Conservation (phyloP, 2,888 invertebrate genomes). For the Poecilus cupreus region DNA sequence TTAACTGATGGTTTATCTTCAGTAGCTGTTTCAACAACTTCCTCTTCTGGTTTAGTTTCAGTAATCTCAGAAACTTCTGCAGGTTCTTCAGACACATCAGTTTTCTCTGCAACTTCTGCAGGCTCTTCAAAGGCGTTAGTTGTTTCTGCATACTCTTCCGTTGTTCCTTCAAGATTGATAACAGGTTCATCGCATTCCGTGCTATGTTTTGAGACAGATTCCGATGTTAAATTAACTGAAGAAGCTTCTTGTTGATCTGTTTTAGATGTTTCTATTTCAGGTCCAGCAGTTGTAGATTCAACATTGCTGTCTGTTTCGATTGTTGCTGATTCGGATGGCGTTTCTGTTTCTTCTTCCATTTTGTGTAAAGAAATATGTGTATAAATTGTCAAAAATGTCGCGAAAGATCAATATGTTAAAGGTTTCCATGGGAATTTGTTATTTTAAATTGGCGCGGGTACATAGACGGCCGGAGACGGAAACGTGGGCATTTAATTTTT, state of each 20-base stretch:
- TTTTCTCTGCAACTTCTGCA: not conserved
- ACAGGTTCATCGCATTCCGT: no score
- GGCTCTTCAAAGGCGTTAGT: not conserved
- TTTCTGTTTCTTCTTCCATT: not conserved
- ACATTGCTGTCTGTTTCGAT: not conserved
- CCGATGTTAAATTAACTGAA: no score
- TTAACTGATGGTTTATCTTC: not conserved
- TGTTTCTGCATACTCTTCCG: not conserved
- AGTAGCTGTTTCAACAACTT: not conserved
- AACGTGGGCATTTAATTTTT: no score
- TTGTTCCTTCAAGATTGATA: no score
- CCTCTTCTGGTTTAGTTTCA: not conserved
- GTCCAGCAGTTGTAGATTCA: not conserved
- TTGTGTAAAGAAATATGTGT: not conserved
- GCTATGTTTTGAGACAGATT: no score
- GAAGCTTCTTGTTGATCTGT: no score
- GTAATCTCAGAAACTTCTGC: no score
- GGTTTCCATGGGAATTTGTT: not conserved
- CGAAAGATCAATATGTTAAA: not conserved
- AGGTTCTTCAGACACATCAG: not conserved
- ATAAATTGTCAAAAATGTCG: not conserved
- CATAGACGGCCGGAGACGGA: no score
- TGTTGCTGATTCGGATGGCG: no score
- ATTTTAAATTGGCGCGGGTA: not conserved
- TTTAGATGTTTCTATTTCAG: no score